phyloP scores from a whole-genome alignment of 2,888 invertebrate species.

The Oscheius sp. region DNA sequence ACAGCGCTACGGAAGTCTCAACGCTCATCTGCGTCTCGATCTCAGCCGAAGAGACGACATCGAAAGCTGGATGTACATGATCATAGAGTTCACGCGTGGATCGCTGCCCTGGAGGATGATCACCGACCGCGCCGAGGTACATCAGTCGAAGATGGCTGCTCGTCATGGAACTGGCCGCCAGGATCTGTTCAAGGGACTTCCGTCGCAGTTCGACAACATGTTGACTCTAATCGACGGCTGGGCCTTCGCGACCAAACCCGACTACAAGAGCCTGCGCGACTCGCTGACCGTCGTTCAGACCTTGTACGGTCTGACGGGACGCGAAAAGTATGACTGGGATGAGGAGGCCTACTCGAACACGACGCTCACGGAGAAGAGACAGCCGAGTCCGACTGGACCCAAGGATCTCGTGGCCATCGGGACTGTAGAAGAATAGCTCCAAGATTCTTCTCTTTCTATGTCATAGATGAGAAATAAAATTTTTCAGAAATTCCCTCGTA shows the following conservation, averaged over 20 bases:
- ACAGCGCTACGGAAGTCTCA: conserved; percentile 61
- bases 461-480: too few relatives aligned
- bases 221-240: conserved; percentile 55
- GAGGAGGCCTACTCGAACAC: conserved; percentile 33
- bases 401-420: conserved; percentile 26
- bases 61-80: conserved; percentile 65
- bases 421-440: conserved; percentile 15
- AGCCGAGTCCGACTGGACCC: not conserved
- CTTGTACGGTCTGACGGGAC: not conserved
- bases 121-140: conserved; percentile 52
- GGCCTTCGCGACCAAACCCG: conserved; percentile 15
- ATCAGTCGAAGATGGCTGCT: conserved; percentile 49
- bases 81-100: conserved; percentile 61
- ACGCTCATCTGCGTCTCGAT: conserved; percentile 55
- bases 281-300: not conserved
- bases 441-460: too few relatives aligned
- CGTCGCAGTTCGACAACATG: conserved; percentile 57
- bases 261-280: conserved; percentile 18
- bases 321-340: conserved; percentile 34
- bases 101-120: conserved; percentile 62
- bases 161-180: conserved; percentile 41
- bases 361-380: not conserved
- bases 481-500: too few relatives aligned
- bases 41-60: conserved; percentile 59
- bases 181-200: conserved; percentile 53